Percentiles rank a stretch among this genome's conserved stretches.
These are phyloP conservation scores for Chelmon rostratus DNA, from an alignment of 2,797 vertebrate genomes.

Conservation along the genomic window DNA sequence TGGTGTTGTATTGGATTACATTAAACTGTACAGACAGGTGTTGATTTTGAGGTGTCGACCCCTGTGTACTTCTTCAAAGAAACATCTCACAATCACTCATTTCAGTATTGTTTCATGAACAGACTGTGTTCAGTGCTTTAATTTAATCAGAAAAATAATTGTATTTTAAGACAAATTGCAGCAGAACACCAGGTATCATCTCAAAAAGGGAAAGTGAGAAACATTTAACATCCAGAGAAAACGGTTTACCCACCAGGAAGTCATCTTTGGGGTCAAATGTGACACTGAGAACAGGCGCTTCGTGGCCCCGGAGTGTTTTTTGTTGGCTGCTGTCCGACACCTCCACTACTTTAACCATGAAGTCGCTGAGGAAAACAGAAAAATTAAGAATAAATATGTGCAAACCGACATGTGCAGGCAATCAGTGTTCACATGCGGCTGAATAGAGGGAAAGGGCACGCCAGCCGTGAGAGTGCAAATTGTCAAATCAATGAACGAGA, in stretches of 20 bases:
- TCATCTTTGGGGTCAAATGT: constrained; percentile 92
- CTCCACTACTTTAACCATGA: constrained; percentile 95
- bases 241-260: constrained; percentile 88
- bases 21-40: too few relatives aligned
- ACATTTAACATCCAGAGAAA: not conserved
- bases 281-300: constrained; percentile 94
- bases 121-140: too few relatives aligned
- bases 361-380: constrained; percentile 87
- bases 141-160: too few relatives aligned
- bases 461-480: constrained; percentile 38
- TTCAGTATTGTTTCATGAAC: too few relatives aligned
- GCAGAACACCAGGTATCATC: not conserved
- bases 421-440: not conserved
- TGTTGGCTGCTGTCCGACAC: constrained; percentile 93
- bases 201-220: not conserved
- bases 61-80: too few relatives aligned
- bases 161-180: too few relatives aligned
- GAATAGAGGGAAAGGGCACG: not conserved
- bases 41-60: too few relatives aligned
- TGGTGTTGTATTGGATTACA: too few relatives aligned
- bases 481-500: constrained; percentile 44
- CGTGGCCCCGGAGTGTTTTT: constrained; percentile 94
- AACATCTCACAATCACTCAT: too few relatives aligned
- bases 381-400: not conserved
- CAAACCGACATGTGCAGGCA: not conserved